Percentiles rank a stretch among this genome's conserved stretches.
These are phyloP conservation scores for Pseudopleuronectes americanus DNA, from an alignment of 2,797 vertebrate genomes.

Conservation along the genomic window DNA sequence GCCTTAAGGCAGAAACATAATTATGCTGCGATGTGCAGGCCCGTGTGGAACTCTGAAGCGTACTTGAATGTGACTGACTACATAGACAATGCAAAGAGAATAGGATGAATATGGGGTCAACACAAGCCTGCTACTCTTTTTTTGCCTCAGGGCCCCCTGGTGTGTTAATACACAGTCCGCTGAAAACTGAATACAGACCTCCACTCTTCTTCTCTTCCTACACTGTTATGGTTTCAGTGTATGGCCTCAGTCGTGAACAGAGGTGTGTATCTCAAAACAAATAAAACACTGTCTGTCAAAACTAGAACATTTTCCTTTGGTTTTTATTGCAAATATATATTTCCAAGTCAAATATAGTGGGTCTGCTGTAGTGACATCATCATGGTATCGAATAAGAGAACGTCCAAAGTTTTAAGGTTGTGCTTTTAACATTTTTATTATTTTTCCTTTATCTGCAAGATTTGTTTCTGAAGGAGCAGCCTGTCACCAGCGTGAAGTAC, in stretches of 20 bases:
- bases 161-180: conserved; percentile 11
- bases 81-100: conserved; percentile 13
- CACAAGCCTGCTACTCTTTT: conserved; percentile 7
- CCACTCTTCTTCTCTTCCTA: background rate
- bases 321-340: conserved; percentile 14
- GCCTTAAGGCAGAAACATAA: conserved; percentile 32
- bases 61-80: conserved; percentile 11
- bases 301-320: conserved; percentile 2
- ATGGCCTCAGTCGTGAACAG: background rate
- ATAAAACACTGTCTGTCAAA: conserved; percentile 27
- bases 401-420: conserved; percentile 8
- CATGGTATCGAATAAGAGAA: conserved; percentile 5
- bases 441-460: background rate
- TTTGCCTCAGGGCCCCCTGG: background rate
- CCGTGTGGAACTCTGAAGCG: conserved; percentile 8
- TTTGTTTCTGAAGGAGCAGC: conserved; percentile 20
- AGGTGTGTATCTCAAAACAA: background rate
- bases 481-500: conserved; percentile 7
- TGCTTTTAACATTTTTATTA: background rate
- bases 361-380: conserved; percentile 18
- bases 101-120: conserved; percentile 17
- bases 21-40: conserved; percentile 23
- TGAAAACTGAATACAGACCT: background rate
- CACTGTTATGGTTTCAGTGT: background rate
- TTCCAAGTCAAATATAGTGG: conserved; percentile 32